Evolutionary conservation across 1,140 invertebrate species (phyloP), one percentile per base, ranked within the genome.

Genomic region (Batillaria attramentaria): DNA sequence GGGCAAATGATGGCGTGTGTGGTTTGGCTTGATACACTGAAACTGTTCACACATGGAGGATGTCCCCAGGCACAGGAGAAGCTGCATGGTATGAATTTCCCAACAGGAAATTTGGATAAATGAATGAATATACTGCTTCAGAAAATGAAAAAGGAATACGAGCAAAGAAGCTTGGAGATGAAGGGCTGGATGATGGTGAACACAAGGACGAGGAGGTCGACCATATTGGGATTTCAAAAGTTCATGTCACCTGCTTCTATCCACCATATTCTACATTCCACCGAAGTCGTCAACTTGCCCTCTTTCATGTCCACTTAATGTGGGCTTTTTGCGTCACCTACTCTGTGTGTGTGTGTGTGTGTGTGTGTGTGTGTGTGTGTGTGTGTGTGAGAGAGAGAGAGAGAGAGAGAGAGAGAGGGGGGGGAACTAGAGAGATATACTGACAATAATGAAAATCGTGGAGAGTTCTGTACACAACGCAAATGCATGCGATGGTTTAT

Each of bases 311-410:
- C 18, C 50, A 54, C 50, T n/a, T 54, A n/a, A n/a, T 54, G 50
- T 18, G 18, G 50, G 13, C 13, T 50, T 13, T 50, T 50, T 13
- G 46, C 46, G 13, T 13, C 10, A 50, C 46, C 46, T 24, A 50
- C n/a, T n/a, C n/a, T n/a, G 57, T n/a, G 57, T n/a, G 24, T n/a
- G 24, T 6, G 24, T 6, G 24, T n/a, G 6, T 6, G 57, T n/a
- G 57, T 6, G 24, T 6, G 57, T n/a, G 57, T 10, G 57, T 10
- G 57, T 60, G 57, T 10, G 57, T 60, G 57, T n/a, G 57, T 10
- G 57, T n/a, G 57, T n/a, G 57, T n/a, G 57, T n/a, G 57, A 60
- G 57, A 60, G 57, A 60, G 57, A 60, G 57, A 60, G 57, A n/a
- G 57, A 60, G 57, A 60, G 24, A 24, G 24, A 24, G 24, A 24